A percentile compares a stretch with the other conserved stretches of the same genome.
phyloP scores from a whole-genome alignment of 2,888 invertebrate species.

The Folsomia manolachei region DNA sequence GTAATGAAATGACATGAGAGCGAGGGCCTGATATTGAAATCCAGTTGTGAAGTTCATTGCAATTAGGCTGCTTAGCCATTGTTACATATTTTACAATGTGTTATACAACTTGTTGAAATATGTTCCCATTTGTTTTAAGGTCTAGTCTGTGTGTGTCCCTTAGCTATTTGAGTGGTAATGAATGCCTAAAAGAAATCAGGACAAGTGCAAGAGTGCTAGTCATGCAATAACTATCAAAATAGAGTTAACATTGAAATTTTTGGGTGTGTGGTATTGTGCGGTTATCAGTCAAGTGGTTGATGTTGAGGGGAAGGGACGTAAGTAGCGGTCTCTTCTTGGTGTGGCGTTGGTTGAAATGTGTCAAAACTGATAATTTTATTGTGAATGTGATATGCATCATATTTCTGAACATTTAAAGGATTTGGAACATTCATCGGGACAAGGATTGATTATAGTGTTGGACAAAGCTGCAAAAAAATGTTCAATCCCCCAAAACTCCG shows the following conservation, averaged over 20 bases:
- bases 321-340: too few species aligned
- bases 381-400: too few species aligned
- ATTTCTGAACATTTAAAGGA: too few species aligned
- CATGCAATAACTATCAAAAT: too few species aligned
- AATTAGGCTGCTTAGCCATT: neutral
- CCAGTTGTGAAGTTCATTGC: constrained; percentile 5
- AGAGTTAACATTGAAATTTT: neutral
- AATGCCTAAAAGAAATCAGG: neutral
- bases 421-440: too few species aligned
- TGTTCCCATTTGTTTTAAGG: too few species aligned
- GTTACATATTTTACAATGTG: neutral
- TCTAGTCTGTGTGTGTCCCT: neutral
- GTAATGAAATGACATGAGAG: neutral
- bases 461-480: neutral
- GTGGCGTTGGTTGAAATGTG: neutral
- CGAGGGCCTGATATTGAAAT: constrained; percentile 10
- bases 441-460: too few species aligned
- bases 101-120: neutral
- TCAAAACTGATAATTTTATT: too few species aligned
- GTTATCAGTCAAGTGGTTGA: neutral
- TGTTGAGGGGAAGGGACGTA: neutral
- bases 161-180: neutral
- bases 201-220: neutral
- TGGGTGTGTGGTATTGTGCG: neutral
- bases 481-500: constrained; percentile 20